Conservation (phyloP, 2,113 vertebrate species). For the Podiceps cristatus region DNA sequence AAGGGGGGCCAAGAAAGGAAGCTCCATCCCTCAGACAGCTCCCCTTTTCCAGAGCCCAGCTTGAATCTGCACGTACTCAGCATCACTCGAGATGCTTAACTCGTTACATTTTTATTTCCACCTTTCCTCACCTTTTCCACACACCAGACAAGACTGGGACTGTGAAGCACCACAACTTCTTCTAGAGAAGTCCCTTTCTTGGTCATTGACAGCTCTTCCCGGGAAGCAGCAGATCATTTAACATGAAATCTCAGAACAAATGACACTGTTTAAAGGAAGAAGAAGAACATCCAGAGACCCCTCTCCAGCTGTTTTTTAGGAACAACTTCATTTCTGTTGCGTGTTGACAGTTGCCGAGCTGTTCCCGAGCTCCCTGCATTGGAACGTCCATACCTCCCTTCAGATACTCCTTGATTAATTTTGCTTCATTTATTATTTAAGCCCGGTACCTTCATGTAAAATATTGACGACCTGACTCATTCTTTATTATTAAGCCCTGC, state of each 20-base stretch:
- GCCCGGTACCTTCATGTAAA: not conserved
- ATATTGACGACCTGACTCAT: slow-evolving; percentile 59
- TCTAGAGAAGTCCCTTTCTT: not conserved
- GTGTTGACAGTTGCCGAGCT: not conserved
- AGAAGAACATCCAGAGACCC: not conserved
- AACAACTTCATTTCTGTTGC: slow-evolving; percentile 15
- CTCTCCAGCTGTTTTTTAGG: not conserved
- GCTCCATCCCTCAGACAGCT: not conserved
- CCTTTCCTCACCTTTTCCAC: not conserved
- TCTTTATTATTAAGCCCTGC: slow-evolving; percentile 53
- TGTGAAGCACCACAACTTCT: not conserved
- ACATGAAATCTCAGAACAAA: not conserved
- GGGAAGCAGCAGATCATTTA: not conserved
- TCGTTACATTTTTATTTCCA: not conserved
- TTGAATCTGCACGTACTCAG: not conserved
- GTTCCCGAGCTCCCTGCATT: not conserved
- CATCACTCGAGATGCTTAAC: not conserved
- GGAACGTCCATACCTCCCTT: not conserved
- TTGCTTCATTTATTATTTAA: slow-evolving; percentile 62
- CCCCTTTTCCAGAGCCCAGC: not conserved
- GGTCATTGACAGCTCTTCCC: not conserved
- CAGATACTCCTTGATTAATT: slow-evolving; percentile 57
- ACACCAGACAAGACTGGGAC: not conserved
- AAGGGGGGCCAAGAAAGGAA: not conserved
- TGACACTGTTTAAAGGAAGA: not conserved